These are phyloP conservation scores for Hippasteria phrygiana DNA, from an alignment of 53 echinoderm and acorn worm species.

Conservation along the genomic window DNA sequence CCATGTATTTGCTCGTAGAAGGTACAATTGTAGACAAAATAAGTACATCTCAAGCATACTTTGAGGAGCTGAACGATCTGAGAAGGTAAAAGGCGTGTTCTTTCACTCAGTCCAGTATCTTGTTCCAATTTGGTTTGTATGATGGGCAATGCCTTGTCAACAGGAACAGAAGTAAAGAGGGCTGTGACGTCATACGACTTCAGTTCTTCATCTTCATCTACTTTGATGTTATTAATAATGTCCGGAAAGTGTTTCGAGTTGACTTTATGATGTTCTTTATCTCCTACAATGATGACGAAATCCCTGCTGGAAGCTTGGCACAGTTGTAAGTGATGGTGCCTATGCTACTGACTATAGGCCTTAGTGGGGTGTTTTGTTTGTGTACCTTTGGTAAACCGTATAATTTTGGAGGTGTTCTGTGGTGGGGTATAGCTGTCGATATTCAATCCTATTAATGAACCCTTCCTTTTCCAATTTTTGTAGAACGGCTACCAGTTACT, in stretches of 20 bases:
- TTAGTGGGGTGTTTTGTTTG: too few relatives aligned
- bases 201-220: conserved; percentile 69
- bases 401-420: too few relatives aligned
- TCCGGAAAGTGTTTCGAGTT: conserved; percentile 56
- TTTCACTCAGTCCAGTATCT: conserved; percentile 14
- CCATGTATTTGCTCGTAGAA: conserved; percentile 68
- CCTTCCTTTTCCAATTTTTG: too few relatives aligned
- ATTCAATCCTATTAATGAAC: too few relatives aligned
- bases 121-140: conserved; percentile 47
- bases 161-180: conserved; percentile 67
- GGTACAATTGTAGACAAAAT: conserved; percentile 75
- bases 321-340: conserved; percentile 68
- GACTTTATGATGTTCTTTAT: too few relatives aligned
- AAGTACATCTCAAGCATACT: conserved; percentile 64
- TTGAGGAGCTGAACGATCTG: conserved; percentile 11
- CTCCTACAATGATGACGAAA: too few relatives aligned
- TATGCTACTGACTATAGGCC: too few relatives aligned
- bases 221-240: conserved; percentile 33
- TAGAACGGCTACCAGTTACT: too few relatives aligned
- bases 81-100: conserved; percentile 54
- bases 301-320: conserved; percentile 58
- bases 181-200: conserved; percentile 68
- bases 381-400: too few relatives aligned
- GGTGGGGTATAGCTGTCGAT: too few relatives aligned
- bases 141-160: conserved; percentile 60